Percentiles rank a stretch among this genome's conserved stretches.
Evolutionary conservation across 2,113 vertebrate genomes (phyloP).

Genomic region (Gymnobelideus leadbeateri): DNA sequence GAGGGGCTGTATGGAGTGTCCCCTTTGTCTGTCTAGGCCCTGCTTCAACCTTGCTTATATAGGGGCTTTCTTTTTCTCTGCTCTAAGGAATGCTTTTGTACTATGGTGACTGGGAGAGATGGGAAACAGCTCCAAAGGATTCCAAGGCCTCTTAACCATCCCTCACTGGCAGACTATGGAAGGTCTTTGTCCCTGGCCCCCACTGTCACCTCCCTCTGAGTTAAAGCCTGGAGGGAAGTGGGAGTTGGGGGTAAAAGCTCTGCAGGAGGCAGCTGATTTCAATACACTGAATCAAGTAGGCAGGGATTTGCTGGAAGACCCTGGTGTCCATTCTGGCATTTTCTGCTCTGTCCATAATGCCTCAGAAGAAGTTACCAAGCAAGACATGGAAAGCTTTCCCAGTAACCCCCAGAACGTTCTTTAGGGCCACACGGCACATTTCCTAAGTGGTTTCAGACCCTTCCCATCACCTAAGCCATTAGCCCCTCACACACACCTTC

Average conservation of each 20-base stretch:
- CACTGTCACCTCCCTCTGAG: background rate
- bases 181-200: background rate
- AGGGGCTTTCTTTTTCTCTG: background rate
- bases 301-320: background rate
- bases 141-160: background rate
- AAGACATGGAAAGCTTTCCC: background rate
- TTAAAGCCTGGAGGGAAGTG: background rate
- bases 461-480: background rate
- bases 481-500: background rate
- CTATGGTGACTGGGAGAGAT: background rate
- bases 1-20: too few relatives aligned
- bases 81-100: background rate
- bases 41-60: background rate
- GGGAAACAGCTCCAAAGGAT: background rate
- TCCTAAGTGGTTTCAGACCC: background rate
- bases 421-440: background rate
- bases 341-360: background rate
- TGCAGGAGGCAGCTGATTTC: background rate
- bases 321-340: background rate
- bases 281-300: background rate
- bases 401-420: background rate
- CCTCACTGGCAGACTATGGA: background rate
- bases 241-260: background rate
- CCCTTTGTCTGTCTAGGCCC: background rate
- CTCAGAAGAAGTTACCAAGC: background rate